A percentile compares a stretch with the other conserved stretches of the same genome.
These are phyloP conservation scores for Akabosia matsudoensis DNA, from an alignment of 1,140 invertebrate genomes.

Conservation along the genomic window DNA sequence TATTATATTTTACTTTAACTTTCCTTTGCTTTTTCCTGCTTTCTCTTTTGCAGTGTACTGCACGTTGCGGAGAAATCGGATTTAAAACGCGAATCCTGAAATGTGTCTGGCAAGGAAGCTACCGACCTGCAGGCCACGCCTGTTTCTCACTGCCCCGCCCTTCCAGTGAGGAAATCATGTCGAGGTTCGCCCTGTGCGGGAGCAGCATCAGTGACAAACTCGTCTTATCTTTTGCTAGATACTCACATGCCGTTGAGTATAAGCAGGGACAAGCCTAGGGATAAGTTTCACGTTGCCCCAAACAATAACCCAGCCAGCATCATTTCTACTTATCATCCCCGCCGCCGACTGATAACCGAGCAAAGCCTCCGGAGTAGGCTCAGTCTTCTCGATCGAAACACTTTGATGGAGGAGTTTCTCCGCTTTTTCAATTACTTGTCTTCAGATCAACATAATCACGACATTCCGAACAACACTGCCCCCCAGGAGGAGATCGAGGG, in stretches of 20 bases:
- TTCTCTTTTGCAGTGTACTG: conserved; percentile 73
- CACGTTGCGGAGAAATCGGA: conserved; percentile 67
- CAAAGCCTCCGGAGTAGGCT: not conserved
- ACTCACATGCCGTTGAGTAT: not conserved
- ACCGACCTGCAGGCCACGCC: conserved; percentile 74
- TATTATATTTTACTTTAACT: conserved; percentile 36
- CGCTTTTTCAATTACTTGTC: not conserved
- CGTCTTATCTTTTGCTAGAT: not conserved
- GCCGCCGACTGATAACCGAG: conserved; percentile 19
- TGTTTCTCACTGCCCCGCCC: conserved; percentile 71
- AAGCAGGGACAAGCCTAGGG: too few relatives aligned
- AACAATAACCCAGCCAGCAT: not conserved
- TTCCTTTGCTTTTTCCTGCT: conserved; percentile 10
- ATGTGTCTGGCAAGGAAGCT: conserved; percentile 81
- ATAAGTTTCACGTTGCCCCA: too few relatives aligned
- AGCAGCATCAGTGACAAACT: conserved; percentile 20
- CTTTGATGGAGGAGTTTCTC: conserved; percentile 17
- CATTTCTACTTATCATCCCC: not conserved
- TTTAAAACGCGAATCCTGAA: conserved; percentile 77
- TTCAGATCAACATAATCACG: conserved; percentile 1
- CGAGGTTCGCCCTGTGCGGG: conserved; percentile 63
- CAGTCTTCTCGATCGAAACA: not conserved
- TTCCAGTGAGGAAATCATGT: conserved; percentile 70
- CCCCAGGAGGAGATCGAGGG: not conserved
- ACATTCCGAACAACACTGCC: too few relatives aligned